Evolutionary conservation across 2,797 vertebrate genomes (phyloP), one percentile per base, ranked within the genome.

Genomic region (Catharus ustulatus): DNA sequence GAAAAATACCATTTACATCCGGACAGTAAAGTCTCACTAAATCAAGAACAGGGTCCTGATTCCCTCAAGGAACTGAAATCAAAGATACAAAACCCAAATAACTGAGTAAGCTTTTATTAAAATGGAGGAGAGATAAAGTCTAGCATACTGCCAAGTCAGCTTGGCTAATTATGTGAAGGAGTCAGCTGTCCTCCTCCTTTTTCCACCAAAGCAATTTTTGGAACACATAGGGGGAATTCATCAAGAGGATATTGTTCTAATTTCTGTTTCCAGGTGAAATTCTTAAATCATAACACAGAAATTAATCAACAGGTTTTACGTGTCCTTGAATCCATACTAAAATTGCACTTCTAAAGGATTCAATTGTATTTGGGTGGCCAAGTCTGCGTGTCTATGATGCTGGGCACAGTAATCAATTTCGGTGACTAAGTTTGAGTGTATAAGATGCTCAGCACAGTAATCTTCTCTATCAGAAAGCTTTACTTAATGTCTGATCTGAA

Each of bases 41-140:
- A 92, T 87, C 72, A 91, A 80, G 62, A 93, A 63, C 55, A 79
- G 38, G 21, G 43, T 74, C 72, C 89, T 93, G 79, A 91, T 89
- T 91, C 58, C 45, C 72, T 67, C 57, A 93, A 95, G 72, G 42
- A 93, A 66, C 11, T 40, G 9, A 94, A 96, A 95, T 67, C 63
- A 95, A 84, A 95, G 59, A 94, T 67, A 23, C 29, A 88, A 89
- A 90, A 83, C 43, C 2, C 52, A 96, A 93, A 72, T 43, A 91
- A 88, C 38, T 46, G 55, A 91, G 61, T 57, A 94, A 36, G 43
- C 20, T 89, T 89, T 82, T 48, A 84, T 73, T 96, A 89, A 94
- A 92, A 89, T 55, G 52, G 46, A 2, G 1, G 55, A 73, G 52
- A 86, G 62, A 80, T 40, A 51, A 82, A 84, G 27, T 63, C 75